Conservation (phyloP, 2,888 invertebrate genomes). For the Zaprionus lineosus region DNA sequence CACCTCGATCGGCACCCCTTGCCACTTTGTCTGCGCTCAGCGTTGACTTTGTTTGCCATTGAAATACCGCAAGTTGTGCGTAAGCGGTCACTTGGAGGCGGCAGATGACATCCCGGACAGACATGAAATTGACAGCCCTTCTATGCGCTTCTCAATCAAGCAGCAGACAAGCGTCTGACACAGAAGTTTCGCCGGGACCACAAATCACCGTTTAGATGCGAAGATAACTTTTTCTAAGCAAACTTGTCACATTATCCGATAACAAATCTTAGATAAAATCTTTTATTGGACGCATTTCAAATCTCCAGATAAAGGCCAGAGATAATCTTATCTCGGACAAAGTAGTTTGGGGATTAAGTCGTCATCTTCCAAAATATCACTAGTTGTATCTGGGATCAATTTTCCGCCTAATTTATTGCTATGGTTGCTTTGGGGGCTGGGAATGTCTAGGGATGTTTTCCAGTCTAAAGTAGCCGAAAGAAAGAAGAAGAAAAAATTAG, state of each 20-base stretch:
- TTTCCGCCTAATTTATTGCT: too few relatives aligned
- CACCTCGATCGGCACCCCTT: neutral
- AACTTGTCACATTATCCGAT: neutral
- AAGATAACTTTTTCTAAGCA: too few relatives aligned
- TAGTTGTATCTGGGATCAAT: too few relatives aligned
- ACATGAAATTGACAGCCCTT: constrained; percentile 1
- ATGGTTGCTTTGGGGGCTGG: too few relatives aligned
- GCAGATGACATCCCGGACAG: neutral
- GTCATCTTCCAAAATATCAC: too few relatives aligned
- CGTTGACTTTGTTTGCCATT: constrained; percentile 33
- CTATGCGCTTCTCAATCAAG: neutral
- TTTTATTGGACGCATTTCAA: neutral
- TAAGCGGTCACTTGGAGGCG: constrained; percentile 1
- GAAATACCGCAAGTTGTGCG: constrained; percentile 35
- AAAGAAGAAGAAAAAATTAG: too few relatives aligned
- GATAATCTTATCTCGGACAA: constrained; percentile 22
- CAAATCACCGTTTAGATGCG: too few relatives aligned
- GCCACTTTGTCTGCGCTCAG: neutral
- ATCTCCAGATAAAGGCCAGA: constrained; percentile 8
- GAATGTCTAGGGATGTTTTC: too few relatives aligned
- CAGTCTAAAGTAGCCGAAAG: too few relatives aligned
- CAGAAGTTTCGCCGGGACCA: too few relatives aligned
- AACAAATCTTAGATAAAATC: constrained; percentile 3
- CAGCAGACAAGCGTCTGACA: neutral
- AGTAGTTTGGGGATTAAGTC: too few relatives aligned